Evolutionary conservation across 2,113 vertebrate species (phyloP).

Genomic region (Odobenus rosmarus): DNA sequence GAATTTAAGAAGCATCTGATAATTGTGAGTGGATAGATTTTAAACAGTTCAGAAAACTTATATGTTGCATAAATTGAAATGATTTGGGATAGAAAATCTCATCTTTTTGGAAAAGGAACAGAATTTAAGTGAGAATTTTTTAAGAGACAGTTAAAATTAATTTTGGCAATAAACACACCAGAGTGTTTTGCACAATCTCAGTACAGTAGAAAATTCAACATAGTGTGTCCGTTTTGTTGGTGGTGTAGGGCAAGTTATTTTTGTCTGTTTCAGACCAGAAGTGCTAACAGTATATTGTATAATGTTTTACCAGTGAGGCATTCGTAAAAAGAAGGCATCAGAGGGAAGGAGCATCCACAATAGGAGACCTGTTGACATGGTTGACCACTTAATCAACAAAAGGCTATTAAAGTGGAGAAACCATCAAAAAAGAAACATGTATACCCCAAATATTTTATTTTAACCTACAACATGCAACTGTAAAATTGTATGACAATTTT

Average conservation of each 20-base stretch:
- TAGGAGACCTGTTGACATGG: neutral
- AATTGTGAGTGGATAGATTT: conserved; percentile 16
- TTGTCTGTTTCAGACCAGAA: neutral
- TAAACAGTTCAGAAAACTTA: conserved; percentile 30
- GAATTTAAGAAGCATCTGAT: conserved; percentile 1
- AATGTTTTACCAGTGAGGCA: neutral
- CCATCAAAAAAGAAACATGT: neutral
- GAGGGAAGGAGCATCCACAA: rapidly evolving
- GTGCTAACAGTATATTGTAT: neutral
- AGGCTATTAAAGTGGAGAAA: neutral
- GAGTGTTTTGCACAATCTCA: neutral
- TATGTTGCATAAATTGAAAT: neutral
- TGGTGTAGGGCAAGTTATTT: neutral
- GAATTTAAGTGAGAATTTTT: conserved; percentile 40
- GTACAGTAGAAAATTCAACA: neutral
- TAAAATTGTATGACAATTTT: neutral
- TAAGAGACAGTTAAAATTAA: conserved; percentile 24
- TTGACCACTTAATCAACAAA: neutral
- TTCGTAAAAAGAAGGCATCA: neutral
- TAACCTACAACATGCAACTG: neutral
- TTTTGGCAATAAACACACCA: neutral
- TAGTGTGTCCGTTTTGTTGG: neutral
- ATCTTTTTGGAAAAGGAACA: conserved; percentile 42
- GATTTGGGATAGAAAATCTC: conserved; percentile 11
- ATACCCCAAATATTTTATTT: neutral